phyloP scores from a whole-genome alignment of 2,888 invertebrate genomes.

The Chouioia cunea region DNA sequence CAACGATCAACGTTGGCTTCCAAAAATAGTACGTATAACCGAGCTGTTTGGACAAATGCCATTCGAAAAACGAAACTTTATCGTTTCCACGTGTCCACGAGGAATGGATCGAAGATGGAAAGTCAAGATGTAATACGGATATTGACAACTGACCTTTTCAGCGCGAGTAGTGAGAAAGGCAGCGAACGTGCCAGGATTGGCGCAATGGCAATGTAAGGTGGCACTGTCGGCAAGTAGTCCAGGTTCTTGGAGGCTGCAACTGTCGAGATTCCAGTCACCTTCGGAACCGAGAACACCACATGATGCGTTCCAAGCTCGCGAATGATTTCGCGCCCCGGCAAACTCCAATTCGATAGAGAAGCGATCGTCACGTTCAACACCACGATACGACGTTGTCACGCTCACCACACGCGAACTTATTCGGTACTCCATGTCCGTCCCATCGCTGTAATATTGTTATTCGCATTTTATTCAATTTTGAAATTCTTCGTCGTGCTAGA shows the following conservation, averaged over 20 bases:
- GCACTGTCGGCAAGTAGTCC: conserved; percentile 54
- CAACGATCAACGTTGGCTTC: no score
- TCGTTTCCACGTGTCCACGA: no score
- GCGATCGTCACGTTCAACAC: conserved; percentile 16
- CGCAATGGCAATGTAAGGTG: conserved; percentile 74
- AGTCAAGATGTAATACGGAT: no score
- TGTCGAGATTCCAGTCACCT: conserved; percentile 75
- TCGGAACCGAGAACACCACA: conserved; percentile 70
- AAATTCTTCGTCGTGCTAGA: background rate
- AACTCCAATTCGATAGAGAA: conserved; percentile 43
- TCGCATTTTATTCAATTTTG: background rate
- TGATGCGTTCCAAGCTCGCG: conserved; percentile 68
- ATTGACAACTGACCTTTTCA: conserved; percentile 55
- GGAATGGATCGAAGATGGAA: no score
- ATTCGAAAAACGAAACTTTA: no score
- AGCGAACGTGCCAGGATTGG: conserved; percentile 75
- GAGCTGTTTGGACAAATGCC: no score
- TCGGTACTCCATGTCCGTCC: conserved; percentile 77
- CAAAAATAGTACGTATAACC: no score
- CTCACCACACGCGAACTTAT: conserved; percentile 74
- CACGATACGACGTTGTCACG: conserved; percentile 60
- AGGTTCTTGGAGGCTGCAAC: conserved; percentile 69
- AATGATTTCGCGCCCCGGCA: conserved; percentile 46
- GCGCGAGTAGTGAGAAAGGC: conserved; percentile 73
- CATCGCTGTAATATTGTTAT: conserved; percentile 73